Conservation (phyloP, 1,140 invertebrate species). For the Parasteatoda tepidariorum region DNA sequence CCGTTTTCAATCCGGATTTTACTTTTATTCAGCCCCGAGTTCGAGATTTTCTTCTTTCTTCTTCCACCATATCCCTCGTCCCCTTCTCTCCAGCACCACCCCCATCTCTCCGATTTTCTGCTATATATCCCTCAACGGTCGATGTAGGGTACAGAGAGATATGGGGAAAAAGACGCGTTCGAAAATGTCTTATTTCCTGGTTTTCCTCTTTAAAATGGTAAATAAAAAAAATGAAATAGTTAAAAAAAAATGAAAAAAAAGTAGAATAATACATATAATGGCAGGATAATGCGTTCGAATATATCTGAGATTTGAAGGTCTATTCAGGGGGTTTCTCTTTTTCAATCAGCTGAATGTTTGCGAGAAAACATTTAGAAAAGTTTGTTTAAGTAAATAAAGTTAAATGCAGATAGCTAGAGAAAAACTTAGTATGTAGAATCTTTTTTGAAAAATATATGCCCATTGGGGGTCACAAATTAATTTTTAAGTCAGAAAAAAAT, state of each 20-base stretch:
- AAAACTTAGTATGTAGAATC: too few species aligned
- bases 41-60: constrained; percentile 6
- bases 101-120: too few species aligned
- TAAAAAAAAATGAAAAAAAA: background rate
- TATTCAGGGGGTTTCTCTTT: constrained; percentile 17
- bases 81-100: too few species aligned
- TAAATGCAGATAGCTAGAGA: too few species aligned
- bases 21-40: constrained; percentile 24
- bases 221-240: background rate
- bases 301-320: background rate
- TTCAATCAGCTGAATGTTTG: too few species aligned
- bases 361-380: too few species aligned
- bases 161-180: background rate
- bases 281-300: constrained; percentile 19
- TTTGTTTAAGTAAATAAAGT: too few species aligned
- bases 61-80: background rate
- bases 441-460: too few species aligned
- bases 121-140: constrained; percentile 25
- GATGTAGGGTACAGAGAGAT: constrained; percentile 13
- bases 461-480: too few species aligned
- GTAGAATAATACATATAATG: constrained; percentile 14
- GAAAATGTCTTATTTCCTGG: background rate
- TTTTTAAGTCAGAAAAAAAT: too few species aligned
- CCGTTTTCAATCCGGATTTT: too few species aligned
- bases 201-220: background rate